A percentile compares a stretch with the other conserved stretches of the same genome.
Evolutionary conservation across 1,140 invertebrate species (phyloP).

Genomic region (Camponotus vicinus): DNA sequence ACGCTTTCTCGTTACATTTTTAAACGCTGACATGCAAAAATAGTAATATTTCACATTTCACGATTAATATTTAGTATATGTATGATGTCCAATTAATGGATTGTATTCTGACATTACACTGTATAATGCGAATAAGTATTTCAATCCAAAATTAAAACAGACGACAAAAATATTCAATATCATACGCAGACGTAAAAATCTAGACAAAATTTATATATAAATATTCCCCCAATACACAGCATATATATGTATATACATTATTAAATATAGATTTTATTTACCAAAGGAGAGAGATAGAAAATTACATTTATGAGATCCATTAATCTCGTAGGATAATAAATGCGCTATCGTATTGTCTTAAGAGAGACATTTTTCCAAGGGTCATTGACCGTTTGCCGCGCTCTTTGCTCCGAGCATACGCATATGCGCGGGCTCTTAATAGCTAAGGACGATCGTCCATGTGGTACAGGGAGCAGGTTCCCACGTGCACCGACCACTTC

Average conservation of each 20-base stretch:
- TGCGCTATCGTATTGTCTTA: constrained; percentile 31
- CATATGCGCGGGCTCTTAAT: constrained; percentile 70
- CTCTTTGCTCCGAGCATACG: constrained; percentile 71
- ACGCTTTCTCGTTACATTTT: constrained; percentile 1
- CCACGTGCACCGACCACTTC: constrained; percentile 65
- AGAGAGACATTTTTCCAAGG: constrained; percentile 71
- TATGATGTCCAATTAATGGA: not conserved
- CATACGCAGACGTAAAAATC: constrained; percentile 14
- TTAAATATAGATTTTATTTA: not conserved
- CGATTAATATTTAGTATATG: not conserved
- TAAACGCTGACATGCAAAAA: not conserved
- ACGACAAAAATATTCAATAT: not conserved
- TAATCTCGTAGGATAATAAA: constrained; percentile 70
- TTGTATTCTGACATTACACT: not conserved
- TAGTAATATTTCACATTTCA: not conserved
- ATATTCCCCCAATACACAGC: not conserved
- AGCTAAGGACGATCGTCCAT: constrained; percentile 68
- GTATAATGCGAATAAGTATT: not conserved
- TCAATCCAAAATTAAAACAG: not conserved
- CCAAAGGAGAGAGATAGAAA: not conserved
- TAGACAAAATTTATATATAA: not conserved
- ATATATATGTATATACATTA: too few species aligned
- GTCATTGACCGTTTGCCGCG: constrained; percentile 72
- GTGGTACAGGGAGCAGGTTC: constrained; percentile 69
- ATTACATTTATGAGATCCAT: constrained; percentile 23